Conservation (phyloP, 2,113 vertebrate genomes). For the Ginglymostoma cirratum region DNA sequence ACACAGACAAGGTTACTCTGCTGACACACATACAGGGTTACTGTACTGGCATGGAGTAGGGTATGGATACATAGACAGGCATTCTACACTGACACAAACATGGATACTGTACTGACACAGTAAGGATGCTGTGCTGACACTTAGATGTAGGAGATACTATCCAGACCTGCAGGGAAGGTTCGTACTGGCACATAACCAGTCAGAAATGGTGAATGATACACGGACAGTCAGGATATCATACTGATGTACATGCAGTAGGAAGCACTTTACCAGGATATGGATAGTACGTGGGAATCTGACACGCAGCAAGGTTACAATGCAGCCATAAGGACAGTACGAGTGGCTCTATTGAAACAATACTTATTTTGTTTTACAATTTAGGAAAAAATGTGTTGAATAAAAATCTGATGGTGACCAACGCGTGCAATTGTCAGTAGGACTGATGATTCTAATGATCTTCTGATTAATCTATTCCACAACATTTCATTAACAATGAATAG, state of each 20-base stretch:
- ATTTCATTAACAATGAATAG: background rate
- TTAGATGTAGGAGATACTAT: background rate
- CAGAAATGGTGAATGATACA: background rate
- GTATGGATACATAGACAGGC: background rate
- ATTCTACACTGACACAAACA: background rate
- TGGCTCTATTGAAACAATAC: background rate
- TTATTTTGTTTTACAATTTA: conserved; percentile 9
- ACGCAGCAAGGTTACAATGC: background rate
- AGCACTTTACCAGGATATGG: background rate
- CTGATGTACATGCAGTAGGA: background rate
- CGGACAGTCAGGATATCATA: background rate
- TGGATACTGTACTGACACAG: background rate
- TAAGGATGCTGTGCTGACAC: background rate
- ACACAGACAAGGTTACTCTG: background rate
- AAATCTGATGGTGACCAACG: background rate
- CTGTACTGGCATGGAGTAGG: background rate
- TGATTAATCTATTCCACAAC: background rate
- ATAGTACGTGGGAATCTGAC: too few relatives aligned
- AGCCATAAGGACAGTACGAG: background rate
- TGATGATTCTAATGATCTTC: background rate
- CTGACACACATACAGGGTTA: background rate
- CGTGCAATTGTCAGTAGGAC: background rate
- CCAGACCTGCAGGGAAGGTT: background rate
- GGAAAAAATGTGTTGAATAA: background rate
- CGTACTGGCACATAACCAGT: background rate